Evolutionary conservation across 2,797 vertebrate genomes (phyloP), one percentile per base, ranked within the genome.

Genomic region (Tolypeutes matacus): DNA sequence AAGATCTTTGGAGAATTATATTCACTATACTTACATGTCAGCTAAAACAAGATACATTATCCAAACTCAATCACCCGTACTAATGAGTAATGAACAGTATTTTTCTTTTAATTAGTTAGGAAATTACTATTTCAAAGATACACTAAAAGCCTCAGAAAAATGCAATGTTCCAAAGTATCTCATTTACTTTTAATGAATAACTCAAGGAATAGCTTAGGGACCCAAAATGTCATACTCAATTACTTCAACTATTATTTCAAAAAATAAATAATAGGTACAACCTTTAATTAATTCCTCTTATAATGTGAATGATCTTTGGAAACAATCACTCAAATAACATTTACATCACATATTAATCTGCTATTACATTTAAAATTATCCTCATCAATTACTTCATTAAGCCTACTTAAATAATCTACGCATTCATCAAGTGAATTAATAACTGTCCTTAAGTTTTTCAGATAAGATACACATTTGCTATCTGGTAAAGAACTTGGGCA

Each of bases 401-500:
- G 73, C 14, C 75, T 80, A 92, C 7, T 77, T 95, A 95, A 95
- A 62, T 58, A 60, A 92, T 13, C 87, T 58, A 80, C 23, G 70
- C 11, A 82, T 42, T 80, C 39, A 76, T 75, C 17, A 82, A 93
- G 14, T 89, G 25, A 95, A 89, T 89, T 85, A 92, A 82, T 58
- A 69, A 89, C 23, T 72, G 27, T 60, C 36, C 18, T 49, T 58
- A 83, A 49, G 25, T 72, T 95, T 86, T 78, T 88, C 86, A 95
- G 21, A 14, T 51, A 98, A 98, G 99, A 99, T 99, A 99, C 99
- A 99, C 96, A 94, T 80, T 98, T 97, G 99, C 99, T 97, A 99
- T 98, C 98, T 99, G 99, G 98, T 98, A 99, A 98, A 99, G 99
- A 97, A 99, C 99, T 95, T 99, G 99, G 25, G 99, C 98, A 8